Evolutionary conservation across 2,113 vertebrate species (phyloP).

Genomic region (Gopherus flavomarginatus): DNA sequence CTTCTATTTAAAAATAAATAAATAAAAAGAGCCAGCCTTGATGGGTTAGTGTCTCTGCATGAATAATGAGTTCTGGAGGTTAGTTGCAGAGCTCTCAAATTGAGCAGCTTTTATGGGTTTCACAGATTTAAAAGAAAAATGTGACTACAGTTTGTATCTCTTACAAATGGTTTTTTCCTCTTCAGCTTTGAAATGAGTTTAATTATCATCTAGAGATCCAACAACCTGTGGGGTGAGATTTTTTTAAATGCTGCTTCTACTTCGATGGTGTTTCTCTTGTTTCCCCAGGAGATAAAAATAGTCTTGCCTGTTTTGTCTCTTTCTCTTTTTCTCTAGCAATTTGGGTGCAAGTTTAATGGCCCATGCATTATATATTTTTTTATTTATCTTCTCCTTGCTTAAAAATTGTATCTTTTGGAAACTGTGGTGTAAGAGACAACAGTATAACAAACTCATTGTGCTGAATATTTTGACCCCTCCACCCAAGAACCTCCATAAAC

Average conservation of each 20-base stretch:
- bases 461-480: not conserved
- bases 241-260: not conserved
- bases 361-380: not conserved
- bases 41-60: not conserved
- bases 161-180: not conserved
- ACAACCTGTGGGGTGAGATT: not conserved
- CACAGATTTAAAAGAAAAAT: not conserved
- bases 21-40: not conserved
- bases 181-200: not conserved
- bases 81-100: not conserved
- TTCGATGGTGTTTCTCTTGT: not conserved
- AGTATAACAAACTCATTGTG: too few relatives aligned
- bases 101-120: not conserved
- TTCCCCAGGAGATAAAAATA: not conserved
- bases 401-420: not conserved
- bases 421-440: not conserved
- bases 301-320: not conserved
- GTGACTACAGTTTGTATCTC: not conserved
- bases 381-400: not conserved
- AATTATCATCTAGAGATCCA: not conserved
- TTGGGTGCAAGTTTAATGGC: not conserved
- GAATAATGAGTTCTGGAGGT: conserved; percentile 16
- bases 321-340: not conserved
- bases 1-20: conserved; percentile 28
- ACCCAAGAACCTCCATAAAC: not conserved